phyloP scores from a whole-genome alignment of 2,797 vertebrate species.

The Enteromius mattozi region DNA sequence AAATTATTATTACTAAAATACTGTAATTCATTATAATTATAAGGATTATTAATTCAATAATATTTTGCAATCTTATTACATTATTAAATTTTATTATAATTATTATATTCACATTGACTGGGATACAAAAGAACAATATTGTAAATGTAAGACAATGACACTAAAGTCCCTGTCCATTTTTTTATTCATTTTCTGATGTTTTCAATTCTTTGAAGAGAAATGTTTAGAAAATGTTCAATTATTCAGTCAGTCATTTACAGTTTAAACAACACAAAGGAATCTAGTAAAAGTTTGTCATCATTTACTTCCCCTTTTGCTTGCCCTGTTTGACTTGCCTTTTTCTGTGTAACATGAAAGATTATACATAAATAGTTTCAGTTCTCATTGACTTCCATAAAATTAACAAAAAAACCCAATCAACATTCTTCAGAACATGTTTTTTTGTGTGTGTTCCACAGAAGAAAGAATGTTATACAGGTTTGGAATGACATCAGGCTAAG shows the following conservation, averaged over 20 bases:
- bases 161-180: neutral
- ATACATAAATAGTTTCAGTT: neutral
- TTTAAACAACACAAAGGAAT: neutral
- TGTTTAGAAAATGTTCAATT: neutral
- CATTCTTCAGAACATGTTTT: no score
- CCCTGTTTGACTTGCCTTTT: neutral
- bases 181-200: neutral
- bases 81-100: neutral
- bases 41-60: neutral
- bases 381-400: neutral
- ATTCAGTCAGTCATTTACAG: neutral
- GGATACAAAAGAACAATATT: neutral
- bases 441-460: no score
- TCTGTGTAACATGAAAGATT: neutral
- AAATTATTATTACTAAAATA: neutral
- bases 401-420: neutral
- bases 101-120: neutral
- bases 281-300: neutral
- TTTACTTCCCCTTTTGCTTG: neutral
- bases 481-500: neutral
- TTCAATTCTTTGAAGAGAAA: neutral
- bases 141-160: neutral
- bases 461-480: no score
- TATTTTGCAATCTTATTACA: neutral
- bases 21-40: neutral